A percentile compares a stretch with the other conserved stretches of the same genome.
Conservation (phyloP, 1,140 invertebrate species). For the Philopotamus ludificatus region DNA sequence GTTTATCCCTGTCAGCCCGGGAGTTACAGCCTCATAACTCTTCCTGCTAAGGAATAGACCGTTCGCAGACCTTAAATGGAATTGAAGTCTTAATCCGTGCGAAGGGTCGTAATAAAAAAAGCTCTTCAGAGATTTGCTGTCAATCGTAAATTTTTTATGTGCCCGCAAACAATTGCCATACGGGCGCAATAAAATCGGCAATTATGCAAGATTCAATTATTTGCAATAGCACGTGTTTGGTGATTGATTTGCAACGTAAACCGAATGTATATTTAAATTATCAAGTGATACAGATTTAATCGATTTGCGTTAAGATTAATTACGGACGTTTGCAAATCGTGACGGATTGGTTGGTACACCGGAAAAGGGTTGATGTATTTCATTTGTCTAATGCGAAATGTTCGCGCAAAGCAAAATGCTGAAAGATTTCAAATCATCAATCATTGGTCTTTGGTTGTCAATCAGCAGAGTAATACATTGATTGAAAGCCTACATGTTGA, state of each 20-base stretch:
- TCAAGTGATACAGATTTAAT: too few relatives aligned
- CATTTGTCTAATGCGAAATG: neutral
- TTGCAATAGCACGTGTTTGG: too few relatives aligned
- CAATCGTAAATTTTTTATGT: conserved; percentile 21
- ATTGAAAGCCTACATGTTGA: conserved; percentile 2
- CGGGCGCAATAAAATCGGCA: neutral
- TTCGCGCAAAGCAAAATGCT: neutral
- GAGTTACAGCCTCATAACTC: conserved; percentile 28
- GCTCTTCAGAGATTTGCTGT: conserved; percentile 16
- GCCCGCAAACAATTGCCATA: neutral
- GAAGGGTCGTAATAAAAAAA: conserved; percentile 17
- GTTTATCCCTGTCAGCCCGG: conserved; percentile 15
- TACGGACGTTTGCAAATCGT: neutral
- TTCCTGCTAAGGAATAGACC: conserved; percentile 6
- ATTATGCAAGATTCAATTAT: neutral
- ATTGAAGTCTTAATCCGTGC: conserved; percentile 27
- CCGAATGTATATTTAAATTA: too few relatives aligned
- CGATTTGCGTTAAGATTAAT: too few relatives aligned
- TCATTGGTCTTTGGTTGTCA: conserved; percentile 12
- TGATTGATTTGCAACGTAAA: too few relatives aligned
- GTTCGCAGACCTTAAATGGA: conserved; percentile 27
- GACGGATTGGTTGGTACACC: conserved; percentile 1
- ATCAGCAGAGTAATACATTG: conserved; percentile 6
- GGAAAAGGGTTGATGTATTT: conserved; percentile 19
- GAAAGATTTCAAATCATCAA: conserved; percentile 1